phyloP scores from a whole-genome alignment of 2,888 invertebrate species.

The Drosophila emarginata region DNA sequence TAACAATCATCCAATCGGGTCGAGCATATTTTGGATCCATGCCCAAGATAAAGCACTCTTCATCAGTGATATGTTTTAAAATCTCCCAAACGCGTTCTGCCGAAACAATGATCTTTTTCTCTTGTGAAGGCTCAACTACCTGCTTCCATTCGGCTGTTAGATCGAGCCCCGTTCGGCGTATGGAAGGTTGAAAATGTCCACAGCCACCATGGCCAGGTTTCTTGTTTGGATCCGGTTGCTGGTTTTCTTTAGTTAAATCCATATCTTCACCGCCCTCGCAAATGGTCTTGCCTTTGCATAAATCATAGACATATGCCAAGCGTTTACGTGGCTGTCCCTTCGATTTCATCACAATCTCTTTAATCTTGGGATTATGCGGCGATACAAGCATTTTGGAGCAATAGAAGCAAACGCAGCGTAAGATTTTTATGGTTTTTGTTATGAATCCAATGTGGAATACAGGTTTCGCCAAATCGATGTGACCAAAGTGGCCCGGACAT shows the following conservation, averaged over 20 bases:
- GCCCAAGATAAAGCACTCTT: constrained; percentile 95
- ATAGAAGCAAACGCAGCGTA: constrained; percentile 99
- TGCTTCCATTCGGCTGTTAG: constrained; percentile 99
- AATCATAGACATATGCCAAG: constrained; percentile 96
- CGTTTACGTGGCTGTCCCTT: constrained; percentile 98
- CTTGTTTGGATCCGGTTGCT: constrained; percentile 83
- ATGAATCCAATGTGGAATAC: constrained; percentile 99
- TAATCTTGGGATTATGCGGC: constrained; percentile 88
- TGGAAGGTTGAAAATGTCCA: constrained; percentile 98
- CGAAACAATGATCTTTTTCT: constrained; percentile 95
- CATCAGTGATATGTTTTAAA: constrained; percentile 96
- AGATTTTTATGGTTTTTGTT: constrained; percentile 97
- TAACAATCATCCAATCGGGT: constrained; percentile 99
- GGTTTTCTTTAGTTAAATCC: constrained; percentile 93
- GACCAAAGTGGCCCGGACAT: constrained; percentile 99
- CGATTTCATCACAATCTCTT: constrained; percentile 92
- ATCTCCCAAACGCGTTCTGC: constrained; percentile 99
- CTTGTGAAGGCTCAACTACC: constrained; percentile 98
- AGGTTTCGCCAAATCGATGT: constrained; percentile 98
- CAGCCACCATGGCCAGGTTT: constrained; percentile 95
- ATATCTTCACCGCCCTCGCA: constrained; percentile 99
- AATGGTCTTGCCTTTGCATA: constrained; percentile 98
- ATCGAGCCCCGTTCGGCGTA: constrained; percentile 94
- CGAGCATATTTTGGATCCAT: constrained; percentile 99
- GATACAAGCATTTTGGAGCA: constrained; percentile 98